phyloP scores from a whole-genome alignment of 1,140 invertebrate species.

The Helicoverpa zea region DNA sequence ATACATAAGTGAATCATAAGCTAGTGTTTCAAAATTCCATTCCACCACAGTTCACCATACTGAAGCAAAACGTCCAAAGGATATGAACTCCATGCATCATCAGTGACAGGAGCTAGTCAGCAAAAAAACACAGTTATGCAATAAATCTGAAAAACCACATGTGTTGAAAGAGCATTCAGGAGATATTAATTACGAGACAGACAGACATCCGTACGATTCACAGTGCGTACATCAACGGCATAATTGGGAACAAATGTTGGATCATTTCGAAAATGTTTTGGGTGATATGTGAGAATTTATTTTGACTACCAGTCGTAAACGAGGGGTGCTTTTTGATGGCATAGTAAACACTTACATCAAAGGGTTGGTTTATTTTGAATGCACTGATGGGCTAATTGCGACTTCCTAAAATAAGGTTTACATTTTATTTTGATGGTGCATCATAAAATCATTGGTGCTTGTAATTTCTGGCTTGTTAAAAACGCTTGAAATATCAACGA shows the following conservation, averaged over 20 bases:
- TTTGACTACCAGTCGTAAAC: constrained; percentile 48
- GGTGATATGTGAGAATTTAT: constrained; percentile 48
- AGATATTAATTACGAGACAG: constrained; percentile 77
- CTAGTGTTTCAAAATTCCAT: too few species aligned
- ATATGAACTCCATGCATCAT: constrained; percentile 36
- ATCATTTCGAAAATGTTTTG: constrained; percentile 52
- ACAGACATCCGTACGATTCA: constrained; percentile 74
- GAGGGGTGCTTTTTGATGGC: constrained; percentile 42
- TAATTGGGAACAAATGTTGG: constrained; percentile 84
- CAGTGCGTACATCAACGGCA: constrained; percentile 76
- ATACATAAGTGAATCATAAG: too few species aligned
- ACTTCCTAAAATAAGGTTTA: constrained; percentile 40
- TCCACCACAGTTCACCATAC: not conserved
- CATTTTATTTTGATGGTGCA: constrained; percentile 26
- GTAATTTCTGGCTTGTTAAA: not conserved
- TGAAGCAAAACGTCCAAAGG: constrained; percentile 15
- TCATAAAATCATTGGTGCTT: constrained; percentile 14
- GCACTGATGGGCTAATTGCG: constrained; percentile 37
- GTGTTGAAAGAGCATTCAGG: constrained; percentile 73
- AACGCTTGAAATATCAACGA: not conserved
- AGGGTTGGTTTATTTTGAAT: constrained; percentile 44
- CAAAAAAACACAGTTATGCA: constrained; percentile 61
- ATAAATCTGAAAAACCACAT: constrained; percentile 77
- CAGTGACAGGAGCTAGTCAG: constrained; percentile 16
- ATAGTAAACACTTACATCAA: constrained; percentile 50